A percentile compares a stretch with the other conserved stretches of the same genome.
Evolutionary conservation across 2,797 vertebrate species (phyloP).

Genomic region (Chelon auratus): DNA sequence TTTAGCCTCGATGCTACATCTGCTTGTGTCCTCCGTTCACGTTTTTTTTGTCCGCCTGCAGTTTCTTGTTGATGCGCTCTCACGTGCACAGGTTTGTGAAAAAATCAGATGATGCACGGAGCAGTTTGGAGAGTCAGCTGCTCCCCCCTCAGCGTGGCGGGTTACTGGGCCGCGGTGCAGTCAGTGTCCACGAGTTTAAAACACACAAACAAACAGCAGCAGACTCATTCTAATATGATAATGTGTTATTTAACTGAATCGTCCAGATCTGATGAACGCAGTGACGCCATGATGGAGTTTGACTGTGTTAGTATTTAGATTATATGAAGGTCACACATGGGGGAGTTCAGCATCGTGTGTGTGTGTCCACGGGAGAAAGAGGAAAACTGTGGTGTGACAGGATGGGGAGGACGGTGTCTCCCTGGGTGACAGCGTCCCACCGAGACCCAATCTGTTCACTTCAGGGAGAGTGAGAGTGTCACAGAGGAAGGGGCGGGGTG

Average conservation of each 20-base stretch:
- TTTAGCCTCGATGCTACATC: neutral
- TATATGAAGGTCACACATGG: constrained; percentile 70
- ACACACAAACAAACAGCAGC: neutral
- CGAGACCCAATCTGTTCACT: constrained; percentile 89
- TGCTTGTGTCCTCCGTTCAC: constrained; percentile 8
- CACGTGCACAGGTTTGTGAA: constrained; percentile 8
- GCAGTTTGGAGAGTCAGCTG: constrained; percentile 45
- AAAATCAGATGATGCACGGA: constrained; percentile 2
- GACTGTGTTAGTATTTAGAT: constrained; percentile 29
- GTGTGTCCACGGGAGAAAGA: constrained; percentile 49
- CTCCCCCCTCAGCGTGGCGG: constrained; percentile 21
- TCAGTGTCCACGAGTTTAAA: constrained; percentile 15
- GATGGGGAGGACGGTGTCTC: constrained; percentile 82
- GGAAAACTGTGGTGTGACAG: constrained; percentile 68
- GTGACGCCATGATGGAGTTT: constrained; percentile 18
- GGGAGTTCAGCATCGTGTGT: constrained; percentile 23
- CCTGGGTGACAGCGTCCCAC: constrained; percentile 86
- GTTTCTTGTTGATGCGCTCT: neutral
- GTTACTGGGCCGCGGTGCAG: constrained; percentile 30
- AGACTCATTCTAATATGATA: neutral
- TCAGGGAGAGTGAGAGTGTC: constrained; percentile 67
- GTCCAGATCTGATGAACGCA: neutral
- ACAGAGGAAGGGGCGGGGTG: constrained; percentile 14
- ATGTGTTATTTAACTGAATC: neutral
- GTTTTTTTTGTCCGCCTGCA: neutral